Evolutionary conservation across 1,140 invertebrate species (phyloP).

Genomic region (Heliothis subflexa): DNA sequence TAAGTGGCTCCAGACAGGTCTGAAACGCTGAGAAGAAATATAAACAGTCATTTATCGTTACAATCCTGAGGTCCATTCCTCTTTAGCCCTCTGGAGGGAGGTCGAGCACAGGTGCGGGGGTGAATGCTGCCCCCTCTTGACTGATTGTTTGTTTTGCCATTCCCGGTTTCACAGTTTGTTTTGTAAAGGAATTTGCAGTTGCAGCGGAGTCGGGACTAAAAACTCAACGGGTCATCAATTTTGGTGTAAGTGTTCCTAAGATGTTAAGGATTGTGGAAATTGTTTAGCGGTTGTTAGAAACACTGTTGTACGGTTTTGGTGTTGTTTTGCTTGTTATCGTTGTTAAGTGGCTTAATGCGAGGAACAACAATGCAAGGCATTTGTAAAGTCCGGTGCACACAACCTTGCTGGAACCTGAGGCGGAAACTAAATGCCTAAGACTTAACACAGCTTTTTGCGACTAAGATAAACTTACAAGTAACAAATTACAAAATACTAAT

Average conservation of each 20-base stretch:
- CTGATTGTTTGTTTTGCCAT: conserved; percentile 72
- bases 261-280: conserved; percentile 31
- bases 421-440: not conserved
- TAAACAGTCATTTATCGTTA: conserved; percentile 76
- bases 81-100: conserved; percentile 56
- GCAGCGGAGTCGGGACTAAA: conserved; percentile 50
- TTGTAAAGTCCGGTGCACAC: not conserved
- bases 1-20: conserved; percentile 62
- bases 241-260: conserved; percentile 29
- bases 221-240: conserved; percentile 43
- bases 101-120: conserved; percentile 66
- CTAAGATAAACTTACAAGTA: not conserved
- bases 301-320: conserved; percentile 2
- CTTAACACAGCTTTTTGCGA: not conserved
- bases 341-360: conserved; percentile 17
- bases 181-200: conserved; percentile 64
- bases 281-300: not conserved
- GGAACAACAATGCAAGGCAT: conserved; percentile 13
- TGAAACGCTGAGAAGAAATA: conserved; percentile 67
- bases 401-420: not conserved
- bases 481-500: not conserved
- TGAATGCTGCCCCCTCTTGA: conserved; percentile 56
- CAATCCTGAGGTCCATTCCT: conserved; percentile 70
- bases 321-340: conserved; percentile 17
- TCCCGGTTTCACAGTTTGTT: conserved; percentile 66